Conservation (phyloP, 2,797 vertebrate species). For the Silurus lanzhouensis region DNA sequence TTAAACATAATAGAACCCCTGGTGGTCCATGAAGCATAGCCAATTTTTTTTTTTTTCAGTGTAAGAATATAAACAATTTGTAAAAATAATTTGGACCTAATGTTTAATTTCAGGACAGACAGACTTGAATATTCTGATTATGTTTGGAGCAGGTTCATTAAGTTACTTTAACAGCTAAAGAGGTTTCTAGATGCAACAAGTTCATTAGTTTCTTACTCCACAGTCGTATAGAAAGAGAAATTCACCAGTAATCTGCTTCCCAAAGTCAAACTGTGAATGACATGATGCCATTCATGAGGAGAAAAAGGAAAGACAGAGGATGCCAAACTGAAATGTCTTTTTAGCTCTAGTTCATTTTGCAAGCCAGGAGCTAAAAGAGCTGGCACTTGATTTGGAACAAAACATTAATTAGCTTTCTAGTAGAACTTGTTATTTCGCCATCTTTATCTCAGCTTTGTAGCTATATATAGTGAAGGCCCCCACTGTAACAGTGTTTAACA, state of each 20-base stretch:
- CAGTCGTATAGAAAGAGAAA: background rate
- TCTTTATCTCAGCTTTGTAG: conserved; percentile 1
- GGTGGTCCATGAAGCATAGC: background rate
- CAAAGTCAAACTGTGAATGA: background rate
- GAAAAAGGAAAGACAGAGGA: background rate
- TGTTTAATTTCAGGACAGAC: background rate
- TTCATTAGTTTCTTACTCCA: background rate
- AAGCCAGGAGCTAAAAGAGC: no score
- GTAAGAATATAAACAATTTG: background rate
- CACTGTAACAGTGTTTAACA: background rate
- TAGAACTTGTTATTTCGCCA: background rate
- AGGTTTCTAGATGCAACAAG: background rate
- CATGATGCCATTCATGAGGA: background rate
- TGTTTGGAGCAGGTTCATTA: background rate
- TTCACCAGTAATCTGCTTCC: background rate
- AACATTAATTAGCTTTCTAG: background rate
- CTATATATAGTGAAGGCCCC: background rate
- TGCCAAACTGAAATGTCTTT: background rate
- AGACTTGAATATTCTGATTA: background rate
- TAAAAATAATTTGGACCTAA: background rate
- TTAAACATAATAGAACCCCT: background rate
- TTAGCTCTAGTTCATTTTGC: background rate
- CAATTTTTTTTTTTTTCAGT: background rate
- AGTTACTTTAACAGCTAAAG: background rate
- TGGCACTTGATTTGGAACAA: background rate